Evolutionary conservation across 2,888 invertebrate species (phyloP), one percentile per base, ranked within the genome.

Genomic region (Pherbina coryleti): DNA sequence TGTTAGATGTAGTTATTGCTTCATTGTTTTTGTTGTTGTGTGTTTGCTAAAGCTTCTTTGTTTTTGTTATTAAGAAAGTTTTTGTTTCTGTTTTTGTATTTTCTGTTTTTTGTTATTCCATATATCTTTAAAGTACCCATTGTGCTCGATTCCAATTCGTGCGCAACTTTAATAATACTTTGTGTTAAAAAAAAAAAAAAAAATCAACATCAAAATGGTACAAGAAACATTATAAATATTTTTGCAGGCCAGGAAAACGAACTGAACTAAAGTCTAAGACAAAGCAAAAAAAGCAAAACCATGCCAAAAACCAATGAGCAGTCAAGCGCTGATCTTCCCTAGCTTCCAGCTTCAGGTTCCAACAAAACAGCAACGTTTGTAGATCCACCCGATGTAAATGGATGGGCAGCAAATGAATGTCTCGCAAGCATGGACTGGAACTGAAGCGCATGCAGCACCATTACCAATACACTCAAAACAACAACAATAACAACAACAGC

Each of bases 111-210:
- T 22, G 14, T 62, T 64, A 51, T 75, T 17, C 25, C 62, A 17
- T 62, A 74, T 64, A 51, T 19, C 14, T 74, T 7, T 49, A 66
- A 75, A 75, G 53, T 75, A 64, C 37, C 66, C 49, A 66, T 75
- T 75, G 75, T 66, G 55, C 64, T 66, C 34, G 22, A 34, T 66
- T 75, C 75, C 31, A 34, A 53, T 66, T 70, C 70, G 76, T 76
- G 70, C 70, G 19, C 70, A 64, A 70, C 70, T 76, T 69, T 70
- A 76, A 76, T 76, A 60, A 76, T 60, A 69, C 57, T 19, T 67
- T 25, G 49, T 55, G 19, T 44, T 17, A 7, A 55, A 64, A 44
- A 71, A 70, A 51, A 49, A 44, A 5, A 66, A 37, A 17, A 31
- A 0, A 66, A 37, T 5, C 11, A 34, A 66, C 7, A 19, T n/a